phyloP scores from a whole-genome alignment of 2,797 vertebrate genomes.

The Gymnoscopelus braueri region DNA sequence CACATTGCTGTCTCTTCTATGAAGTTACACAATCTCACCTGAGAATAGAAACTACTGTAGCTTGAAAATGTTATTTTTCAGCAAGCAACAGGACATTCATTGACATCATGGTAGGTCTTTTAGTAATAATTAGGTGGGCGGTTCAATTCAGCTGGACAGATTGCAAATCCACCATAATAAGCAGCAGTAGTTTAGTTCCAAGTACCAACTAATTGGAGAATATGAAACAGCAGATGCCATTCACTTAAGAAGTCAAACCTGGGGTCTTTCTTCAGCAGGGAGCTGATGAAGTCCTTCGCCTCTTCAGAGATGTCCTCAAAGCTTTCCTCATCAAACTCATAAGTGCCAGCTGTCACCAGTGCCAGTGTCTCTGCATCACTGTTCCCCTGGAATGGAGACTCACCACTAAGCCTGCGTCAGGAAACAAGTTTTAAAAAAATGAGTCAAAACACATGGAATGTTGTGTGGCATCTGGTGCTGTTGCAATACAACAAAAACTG shows the following conservation, averaged over 20 bases:
- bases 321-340: constrained; percentile 84
- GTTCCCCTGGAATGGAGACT: constrained; percentile 89
- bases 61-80: no score
- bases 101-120: no score
- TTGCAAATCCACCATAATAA: no score
- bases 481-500: no score
- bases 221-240: neutral
- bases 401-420: constrained; percentile 85
- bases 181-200: no score
- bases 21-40: no score
- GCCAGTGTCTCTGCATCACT: constrained; percentile 83
- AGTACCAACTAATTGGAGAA: neutral
- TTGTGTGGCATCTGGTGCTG: no score
- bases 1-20: no score
- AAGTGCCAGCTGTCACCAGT: constrained; percentile 81
- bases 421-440: neutral
- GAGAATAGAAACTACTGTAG: no score
- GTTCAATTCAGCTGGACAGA: no score
- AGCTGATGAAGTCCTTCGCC: constrained; percentile 87
- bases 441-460: neutral
- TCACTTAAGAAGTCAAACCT: constrained; percentile 64
- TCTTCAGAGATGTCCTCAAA: constrained; percentile 86
- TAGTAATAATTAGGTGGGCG: no score
- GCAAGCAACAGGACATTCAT: no score
- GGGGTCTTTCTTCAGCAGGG: constrained; percentile 83